These are phyloP conservation scores for Gracilinanus agilis DNA, from an alignment of 2,113 vertebrate species.

Conservation along the genomic window DNA sequence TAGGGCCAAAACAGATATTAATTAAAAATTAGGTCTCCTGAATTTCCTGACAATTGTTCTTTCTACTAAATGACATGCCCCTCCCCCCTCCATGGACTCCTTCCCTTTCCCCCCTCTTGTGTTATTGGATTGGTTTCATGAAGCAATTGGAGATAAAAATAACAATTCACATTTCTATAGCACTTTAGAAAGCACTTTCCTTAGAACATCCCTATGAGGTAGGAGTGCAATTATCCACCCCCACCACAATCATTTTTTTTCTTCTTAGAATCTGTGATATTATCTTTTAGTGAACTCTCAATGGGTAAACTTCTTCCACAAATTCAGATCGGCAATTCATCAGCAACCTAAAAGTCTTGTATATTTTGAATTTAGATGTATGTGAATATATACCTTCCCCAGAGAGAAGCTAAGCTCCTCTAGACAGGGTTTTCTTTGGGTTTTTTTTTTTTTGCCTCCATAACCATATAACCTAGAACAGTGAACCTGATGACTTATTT, in stretches of 20 bases:
- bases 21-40: not conserved
- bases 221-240: not conserved
- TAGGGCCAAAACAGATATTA: not conserved
- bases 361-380: not conserved
- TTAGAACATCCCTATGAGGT: not conserved
- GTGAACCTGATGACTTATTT: no score
- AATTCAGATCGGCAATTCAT: not conserved
- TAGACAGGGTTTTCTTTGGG: no score
- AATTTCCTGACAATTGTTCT: not conserved
- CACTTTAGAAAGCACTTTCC: not conserved
- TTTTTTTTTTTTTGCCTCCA: not conserved
- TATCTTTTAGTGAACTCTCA: not conserved
- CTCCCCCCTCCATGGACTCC: not conserved
- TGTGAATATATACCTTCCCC: not conserved
- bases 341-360: not conserved
- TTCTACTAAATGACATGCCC: not conserved
- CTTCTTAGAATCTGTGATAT: not conserved
- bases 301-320: not conserved
- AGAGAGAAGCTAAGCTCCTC: not conserved
- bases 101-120: not conserved
- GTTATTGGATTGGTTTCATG: not conserved
- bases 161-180: not conserved
- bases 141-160: not conserved
- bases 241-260: not conserved
- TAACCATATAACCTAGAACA: not conserved